These are phyloP conservation scores for Etheostoma cragini DNA, from an alignment of 2,113 vertebrate species.

Conservation along the genomic window DNA sequence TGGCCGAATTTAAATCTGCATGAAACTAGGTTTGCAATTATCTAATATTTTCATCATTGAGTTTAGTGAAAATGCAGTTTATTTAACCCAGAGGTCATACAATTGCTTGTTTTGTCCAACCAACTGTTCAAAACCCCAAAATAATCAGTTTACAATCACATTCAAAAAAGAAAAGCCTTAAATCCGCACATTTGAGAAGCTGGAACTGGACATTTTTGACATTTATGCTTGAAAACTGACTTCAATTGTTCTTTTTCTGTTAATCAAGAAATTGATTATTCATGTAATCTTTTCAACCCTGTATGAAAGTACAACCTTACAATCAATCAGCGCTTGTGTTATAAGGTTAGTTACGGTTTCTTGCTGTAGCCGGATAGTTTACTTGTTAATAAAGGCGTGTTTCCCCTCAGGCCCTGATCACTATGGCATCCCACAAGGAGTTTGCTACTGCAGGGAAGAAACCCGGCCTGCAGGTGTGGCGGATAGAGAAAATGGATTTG, in stretches of 20 bases:
- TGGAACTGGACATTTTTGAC: neutral
- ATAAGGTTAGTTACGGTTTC: neutral
- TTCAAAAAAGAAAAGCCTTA: neutral
- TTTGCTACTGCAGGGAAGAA: conserved; percentile 79
- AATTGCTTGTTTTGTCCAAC: neutral
- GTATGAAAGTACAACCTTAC: neutral
- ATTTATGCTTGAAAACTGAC: neutral
- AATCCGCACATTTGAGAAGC: neutral
- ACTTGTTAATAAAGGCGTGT: neutral
- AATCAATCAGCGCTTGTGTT: neutral
- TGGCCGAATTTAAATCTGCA: neutral
- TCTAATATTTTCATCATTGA: neutral
- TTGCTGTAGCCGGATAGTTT: neutral
- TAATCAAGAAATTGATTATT: neutral
- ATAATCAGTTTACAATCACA: neutral
- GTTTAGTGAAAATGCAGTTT: neutral
- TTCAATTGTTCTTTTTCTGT: neutral
- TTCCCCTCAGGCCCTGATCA: conserved; percentile 51
- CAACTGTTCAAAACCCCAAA: neutral
- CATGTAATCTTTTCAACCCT: neutral
- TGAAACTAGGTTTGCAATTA: neutral
- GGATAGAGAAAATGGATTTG: conserved; percentile 81
- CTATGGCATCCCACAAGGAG: conserved; percentile 74
- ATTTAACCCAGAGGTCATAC: neutral
- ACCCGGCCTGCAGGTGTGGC: conserved; percentile 84